phyloP scores from a whole-genome alignment of 1,140 invertebrate genomes.

The Rhagoletis pomonella region DNA sequence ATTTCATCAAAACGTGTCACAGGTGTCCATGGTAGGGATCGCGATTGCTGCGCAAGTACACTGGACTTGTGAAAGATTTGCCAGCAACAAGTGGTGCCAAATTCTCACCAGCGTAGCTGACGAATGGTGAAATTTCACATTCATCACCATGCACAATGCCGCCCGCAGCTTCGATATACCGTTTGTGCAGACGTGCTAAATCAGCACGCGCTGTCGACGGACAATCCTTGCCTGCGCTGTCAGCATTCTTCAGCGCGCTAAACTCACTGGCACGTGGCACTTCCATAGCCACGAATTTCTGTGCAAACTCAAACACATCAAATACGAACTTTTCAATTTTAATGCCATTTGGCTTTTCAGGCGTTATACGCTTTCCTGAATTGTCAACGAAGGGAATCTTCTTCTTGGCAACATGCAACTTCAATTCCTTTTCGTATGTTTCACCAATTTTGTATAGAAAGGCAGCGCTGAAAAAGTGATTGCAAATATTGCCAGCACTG shows the following conservation, averaged over 20 bases:
- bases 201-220: constrained; percentile 89
- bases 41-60: constrained; percentile 75
- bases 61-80: constrained; percentile 82
- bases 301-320: constrained; percentile 96
- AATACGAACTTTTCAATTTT: constrained; percentile 99
- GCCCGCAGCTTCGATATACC: constrained; percentile 90
- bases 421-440: constrained; percentile 82
- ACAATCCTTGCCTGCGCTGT: constrained; percentile 90
- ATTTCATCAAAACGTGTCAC: constrained; percentile 52
- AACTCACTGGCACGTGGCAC: constrained; percentile 95
- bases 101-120: constrained; percentile 94
- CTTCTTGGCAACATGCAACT: constrained; percentile 97
- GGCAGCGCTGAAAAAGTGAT: constrained; percentile 95
- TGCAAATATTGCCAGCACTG: constrained; percentile 97
- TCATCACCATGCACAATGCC: constrained; percentile 83
- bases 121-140: constrained; percentile 93
- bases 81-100: constrained; percentile 80
- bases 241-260: constrained; percentile 96
- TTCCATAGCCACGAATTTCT: constrained; percentile 95
- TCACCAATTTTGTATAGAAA: constrained; percentile 85
- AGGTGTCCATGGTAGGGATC: constrained; percentile 68
- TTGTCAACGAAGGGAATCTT: constrained; percentile 93
- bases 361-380: constrained; percentile 83
- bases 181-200: constrained; percentile 87
- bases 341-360: constrained; percentile 93